A percentile compares a stretch with the other conserved stretches of the same genome.
These are phyloP conservation scores for Sturnus vulgaris DNA, from an alignment of 2,113 vertebrate genomes.

Conservation along the genomic window DNA sequence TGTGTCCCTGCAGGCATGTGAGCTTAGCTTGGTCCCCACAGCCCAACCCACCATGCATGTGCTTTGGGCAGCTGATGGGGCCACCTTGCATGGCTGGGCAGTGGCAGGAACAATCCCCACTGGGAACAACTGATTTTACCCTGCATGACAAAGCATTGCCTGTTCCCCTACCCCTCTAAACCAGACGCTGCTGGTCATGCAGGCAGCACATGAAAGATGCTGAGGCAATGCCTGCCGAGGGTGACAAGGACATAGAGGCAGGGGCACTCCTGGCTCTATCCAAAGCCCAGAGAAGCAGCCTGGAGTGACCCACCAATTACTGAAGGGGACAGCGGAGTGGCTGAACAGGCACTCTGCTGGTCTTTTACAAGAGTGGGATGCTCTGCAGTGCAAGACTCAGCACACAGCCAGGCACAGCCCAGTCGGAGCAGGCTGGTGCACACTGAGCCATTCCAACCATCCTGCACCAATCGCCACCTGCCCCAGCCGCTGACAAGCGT, in stretches of 20 bases:
- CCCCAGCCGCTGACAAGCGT: background rate
- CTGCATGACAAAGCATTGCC: background rate
- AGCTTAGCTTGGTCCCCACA: background rate
- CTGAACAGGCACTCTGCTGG: background rate
- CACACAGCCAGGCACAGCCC: background rate
- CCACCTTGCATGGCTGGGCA: background rate
- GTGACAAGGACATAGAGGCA: background rate
- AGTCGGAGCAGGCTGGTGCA: fast-evolving
- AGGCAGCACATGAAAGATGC: background rate
- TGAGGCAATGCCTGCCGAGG: background rate
- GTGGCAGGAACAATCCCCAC: background rate
- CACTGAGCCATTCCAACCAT: background rate
- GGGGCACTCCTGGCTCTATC: background rate
- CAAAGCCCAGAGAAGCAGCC: background rate
- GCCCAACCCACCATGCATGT: background rate
- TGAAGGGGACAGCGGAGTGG: background rate
- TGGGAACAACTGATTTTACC: background rate
- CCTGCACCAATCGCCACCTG: fast-evolving
- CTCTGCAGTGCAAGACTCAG: background rate
- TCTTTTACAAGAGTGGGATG: background rate
- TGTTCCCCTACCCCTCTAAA: background rate
- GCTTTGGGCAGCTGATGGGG: background rate
- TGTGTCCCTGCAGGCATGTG: background rate
- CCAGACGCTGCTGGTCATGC: fast-evolving
- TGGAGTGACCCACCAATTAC: fast-evolving